Evolutionary conservation across 1,140 invertebrate genomes (phyloP).

Genomic region (Delia radicum): DNA sequence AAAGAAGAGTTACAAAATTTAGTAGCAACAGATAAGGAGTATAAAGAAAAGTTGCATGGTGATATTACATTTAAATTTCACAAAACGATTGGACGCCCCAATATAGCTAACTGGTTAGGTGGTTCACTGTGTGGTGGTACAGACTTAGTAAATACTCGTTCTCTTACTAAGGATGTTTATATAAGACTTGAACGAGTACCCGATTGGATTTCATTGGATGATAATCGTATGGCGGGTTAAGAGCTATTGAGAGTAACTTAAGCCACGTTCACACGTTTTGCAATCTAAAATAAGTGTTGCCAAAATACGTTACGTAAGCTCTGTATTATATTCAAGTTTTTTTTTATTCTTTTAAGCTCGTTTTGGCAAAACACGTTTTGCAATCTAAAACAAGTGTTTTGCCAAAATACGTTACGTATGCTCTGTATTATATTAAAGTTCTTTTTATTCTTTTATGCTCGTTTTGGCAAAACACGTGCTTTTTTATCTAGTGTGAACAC

Average conservation of each 20-base stretch:
- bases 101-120: conserved; percentile 84
- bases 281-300: no score
- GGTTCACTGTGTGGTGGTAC: conserved; percentile 82
- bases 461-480: no score
- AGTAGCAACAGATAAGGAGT: conserved; percentile 61
- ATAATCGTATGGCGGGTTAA: conserved; percentile 58
- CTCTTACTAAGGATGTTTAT: conserved; percentile 75
- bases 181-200: conserved; percentile 68
- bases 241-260: background rate
- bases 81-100: conserved; percentile 74
- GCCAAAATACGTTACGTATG: no score
- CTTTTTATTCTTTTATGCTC: no score
- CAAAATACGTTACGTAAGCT: no score
- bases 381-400: no score
- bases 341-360: no score
- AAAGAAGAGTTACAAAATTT: conserved; percentile 72
- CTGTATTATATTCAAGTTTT: no score
- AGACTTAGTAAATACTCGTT: conserved; percentile 73
- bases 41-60: conserved; percentile 60
- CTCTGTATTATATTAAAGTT: no score
- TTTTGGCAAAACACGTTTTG: no score
- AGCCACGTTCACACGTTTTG: no score
- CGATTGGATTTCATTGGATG: conserved; percentile 78
- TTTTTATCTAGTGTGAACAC: no score
- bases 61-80: conserved; percentile 71